phyloP scores from a whole-genome alignment of 2,113 vertebrate species.

The Otolemur garnettii region DNA sequence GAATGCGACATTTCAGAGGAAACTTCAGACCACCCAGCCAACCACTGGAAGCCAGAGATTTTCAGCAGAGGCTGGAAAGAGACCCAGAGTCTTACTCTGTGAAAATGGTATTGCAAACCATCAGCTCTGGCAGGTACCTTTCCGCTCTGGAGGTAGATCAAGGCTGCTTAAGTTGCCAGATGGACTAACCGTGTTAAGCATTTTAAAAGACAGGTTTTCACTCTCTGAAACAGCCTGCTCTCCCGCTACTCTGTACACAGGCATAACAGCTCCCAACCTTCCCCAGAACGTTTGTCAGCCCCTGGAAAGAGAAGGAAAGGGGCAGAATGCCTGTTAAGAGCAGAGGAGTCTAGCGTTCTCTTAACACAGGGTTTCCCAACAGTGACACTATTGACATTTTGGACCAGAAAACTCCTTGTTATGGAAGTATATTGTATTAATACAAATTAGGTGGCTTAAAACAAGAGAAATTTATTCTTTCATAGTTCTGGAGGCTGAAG shows the following conservation, averaged over 20 bases:
- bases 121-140: background rate
- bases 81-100: background rate
- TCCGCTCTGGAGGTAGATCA: background rate
- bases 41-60: background rate
- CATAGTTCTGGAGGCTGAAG: background rate
- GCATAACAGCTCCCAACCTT: background rate
- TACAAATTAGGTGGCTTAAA: background rate
- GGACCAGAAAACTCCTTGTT: background rate
- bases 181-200: background rate
- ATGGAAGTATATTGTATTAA: too few species aligned
- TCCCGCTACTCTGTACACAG: background rate
- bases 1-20: background rate
- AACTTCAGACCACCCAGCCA: conserved; percentile 42
- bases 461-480: background rate
- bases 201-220: background rate
- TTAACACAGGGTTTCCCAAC: background rate
- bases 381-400: background rate
- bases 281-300: background rate
- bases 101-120: background rate
- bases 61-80: background rate
- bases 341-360: accelerated
- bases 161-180: conserved; percentile 60
- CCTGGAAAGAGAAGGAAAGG: background rate
- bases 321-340: background rate
- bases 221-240: background rate